Conservation (phyloP, 2,113 vertebrate species). For the Gopherus evgoodei region DNA sequence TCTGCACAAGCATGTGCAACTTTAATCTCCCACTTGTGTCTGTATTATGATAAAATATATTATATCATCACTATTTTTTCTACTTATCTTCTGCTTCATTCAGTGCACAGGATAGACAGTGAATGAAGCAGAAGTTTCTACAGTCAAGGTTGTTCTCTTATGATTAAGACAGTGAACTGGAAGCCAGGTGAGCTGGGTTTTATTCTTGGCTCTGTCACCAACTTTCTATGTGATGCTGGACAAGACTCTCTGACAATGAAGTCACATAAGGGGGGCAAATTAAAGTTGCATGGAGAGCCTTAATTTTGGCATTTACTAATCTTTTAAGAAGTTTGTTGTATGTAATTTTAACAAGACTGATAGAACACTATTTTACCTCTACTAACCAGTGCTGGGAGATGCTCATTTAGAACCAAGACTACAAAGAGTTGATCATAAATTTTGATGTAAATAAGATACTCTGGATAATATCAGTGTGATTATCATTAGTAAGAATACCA, state of each 20-base stretch:
- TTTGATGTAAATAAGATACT: not conserved
- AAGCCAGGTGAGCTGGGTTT: not conserved
- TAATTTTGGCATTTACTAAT: not conserved
- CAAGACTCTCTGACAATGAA: not conserved
- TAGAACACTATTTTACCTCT: not conserved
- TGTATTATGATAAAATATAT: not conserved
- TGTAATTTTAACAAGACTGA: not conserved
- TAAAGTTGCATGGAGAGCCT: not conserved
- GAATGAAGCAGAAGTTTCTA: not conserved
- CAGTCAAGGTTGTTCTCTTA: not conserved
- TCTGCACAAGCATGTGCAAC: not conserved
- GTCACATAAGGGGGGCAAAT: not conserved
- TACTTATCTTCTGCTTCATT: accelerated
- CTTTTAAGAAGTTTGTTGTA: not conserved
- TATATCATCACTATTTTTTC: not conserved
- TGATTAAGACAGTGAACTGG: not conserved
- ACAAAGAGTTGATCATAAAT: not conserved
- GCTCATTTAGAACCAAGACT: not conserved
- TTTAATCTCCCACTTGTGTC: not conserved
- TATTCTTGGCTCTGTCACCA: not conserved
- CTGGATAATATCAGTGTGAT: not conserved
- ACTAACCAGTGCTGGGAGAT: not conserved
- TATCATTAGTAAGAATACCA: not conserved
- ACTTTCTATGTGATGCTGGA: not conserved
- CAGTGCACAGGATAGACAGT: not conserved